Conservation (phyloP, 64 coral and sea anemone genomes). For the Dendronephthya gigantea region DNA sequence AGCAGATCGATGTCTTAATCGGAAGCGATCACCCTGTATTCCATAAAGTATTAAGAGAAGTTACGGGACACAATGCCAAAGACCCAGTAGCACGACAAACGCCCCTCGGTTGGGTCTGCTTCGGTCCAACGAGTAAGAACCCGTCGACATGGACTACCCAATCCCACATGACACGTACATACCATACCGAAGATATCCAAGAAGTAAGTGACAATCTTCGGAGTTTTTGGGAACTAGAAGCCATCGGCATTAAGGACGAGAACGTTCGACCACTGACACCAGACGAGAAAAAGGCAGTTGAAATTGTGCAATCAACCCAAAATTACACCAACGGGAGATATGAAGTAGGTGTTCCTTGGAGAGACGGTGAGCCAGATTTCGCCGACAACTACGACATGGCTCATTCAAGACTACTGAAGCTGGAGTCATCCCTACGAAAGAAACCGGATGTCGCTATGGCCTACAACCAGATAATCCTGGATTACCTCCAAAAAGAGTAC, state of each 20-base stretch:
- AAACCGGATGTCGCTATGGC: too few relatives aligned
- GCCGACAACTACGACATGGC: not conserved
- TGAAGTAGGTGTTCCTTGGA: slow-evolving; percentile 43
- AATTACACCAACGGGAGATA: slow-evolving; percentile 13
- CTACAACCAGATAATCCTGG: too few relatives aligned
- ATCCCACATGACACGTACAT: slow-evolving; percentile 33
- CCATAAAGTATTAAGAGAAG: slow-evolving; percentile 37
- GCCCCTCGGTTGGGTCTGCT: slow-evolving; percentile 17
- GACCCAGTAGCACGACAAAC: slow-evolving; percentile 19
- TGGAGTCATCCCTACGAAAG: too few relatives aligned
- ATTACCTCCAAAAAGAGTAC: too few relatives aligned
- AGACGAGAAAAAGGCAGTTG: slow-evolving; percentile 18
- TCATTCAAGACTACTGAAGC: too few relatives aligned
- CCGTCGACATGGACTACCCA: not conserved
- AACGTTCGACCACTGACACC: not conserved
- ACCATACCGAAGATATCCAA: not conserved
- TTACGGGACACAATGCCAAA: not conserved
- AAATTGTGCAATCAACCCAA: not conserved
- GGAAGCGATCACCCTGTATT: slow-evolving; percentile 47
- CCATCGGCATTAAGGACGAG: slow-evolving; percentile 30
- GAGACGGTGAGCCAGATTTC: slow-evolving; percentile 34
- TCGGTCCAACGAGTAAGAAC: slow-evolving; percentile 34
- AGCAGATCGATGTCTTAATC: slow-evolving; percentile 18
- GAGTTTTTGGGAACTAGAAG: slow-evolving; percentile 29
- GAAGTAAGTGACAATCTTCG: not conserved